These are phyloP conservation scores for Picus viridis DNA, from an alignment of 2,797 vertebrate species.

Conservation along the genomic window DNA sequence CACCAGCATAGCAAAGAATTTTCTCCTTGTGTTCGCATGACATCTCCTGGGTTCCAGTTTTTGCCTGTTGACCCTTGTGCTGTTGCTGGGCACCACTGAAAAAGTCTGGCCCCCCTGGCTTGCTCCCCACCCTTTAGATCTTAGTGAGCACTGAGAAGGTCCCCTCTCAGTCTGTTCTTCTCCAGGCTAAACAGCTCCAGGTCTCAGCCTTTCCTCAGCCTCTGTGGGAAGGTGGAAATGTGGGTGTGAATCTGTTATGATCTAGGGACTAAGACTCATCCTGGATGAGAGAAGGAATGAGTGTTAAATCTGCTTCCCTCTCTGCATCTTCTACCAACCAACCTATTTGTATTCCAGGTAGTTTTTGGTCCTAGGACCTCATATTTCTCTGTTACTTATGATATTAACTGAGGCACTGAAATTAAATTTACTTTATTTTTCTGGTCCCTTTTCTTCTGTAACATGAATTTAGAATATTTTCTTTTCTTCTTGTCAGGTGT, in stretches of 20 bases:
- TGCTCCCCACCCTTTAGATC: too few relatives aligned
- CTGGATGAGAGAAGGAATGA: not conserved
- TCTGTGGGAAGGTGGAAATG: not conserved
- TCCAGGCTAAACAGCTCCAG: too few relatives aligned
- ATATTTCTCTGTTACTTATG: not conserved
- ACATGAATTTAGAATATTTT: not conserved
- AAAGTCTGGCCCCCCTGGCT: too few relatives aligned
- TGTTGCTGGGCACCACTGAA: too few relatives aligned
- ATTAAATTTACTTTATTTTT: not conserved
- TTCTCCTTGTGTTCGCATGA: too few relatives aligned
- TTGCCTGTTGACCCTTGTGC: too few relatives aligned
- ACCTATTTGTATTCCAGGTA: not conserved
- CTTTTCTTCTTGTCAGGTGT: not conserved
- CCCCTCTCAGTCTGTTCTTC: too few relatives aligned
- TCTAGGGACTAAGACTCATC: not conserved
- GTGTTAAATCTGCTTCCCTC: not conserved
- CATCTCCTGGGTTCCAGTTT: too few relatives aligned
- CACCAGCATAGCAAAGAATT: too few relatives aligned
- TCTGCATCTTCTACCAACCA: not conserved
- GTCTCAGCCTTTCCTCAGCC: too few relatives aligned
- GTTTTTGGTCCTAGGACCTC: not conserved
- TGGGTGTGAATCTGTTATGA: not conserved
- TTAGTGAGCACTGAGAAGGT: too few relatives aligned
- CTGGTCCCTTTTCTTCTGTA: not conserved
- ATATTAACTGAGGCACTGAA: not conserved